Evolutionary conservation across 2,113 vertebrate species (phyloP).

Genomic region (Anser cygnoides): DNA sequence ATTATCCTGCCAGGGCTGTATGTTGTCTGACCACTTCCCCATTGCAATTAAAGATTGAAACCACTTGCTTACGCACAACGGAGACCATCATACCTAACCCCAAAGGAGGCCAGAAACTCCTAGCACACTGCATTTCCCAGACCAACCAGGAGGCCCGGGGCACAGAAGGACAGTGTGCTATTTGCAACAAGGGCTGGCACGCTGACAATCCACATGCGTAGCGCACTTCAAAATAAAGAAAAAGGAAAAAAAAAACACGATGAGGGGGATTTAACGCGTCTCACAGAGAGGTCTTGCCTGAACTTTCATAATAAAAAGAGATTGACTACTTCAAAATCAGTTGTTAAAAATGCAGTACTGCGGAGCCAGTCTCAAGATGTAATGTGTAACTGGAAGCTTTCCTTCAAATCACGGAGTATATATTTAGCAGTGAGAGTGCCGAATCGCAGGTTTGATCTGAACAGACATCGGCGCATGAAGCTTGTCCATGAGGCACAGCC

Average conservation of each 20-base stretch:
- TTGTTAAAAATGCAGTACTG: fast-evolving
- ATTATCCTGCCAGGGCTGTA: slow-evolving; percentile 76
- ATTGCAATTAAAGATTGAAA: slow-evolving; percentile 82
- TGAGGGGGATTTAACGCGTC: background rate
- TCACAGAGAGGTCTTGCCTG: background rate
- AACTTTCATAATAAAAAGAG: background rate
- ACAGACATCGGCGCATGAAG: background rate
- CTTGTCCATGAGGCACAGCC: background rate
- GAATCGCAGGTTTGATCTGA: background rate
- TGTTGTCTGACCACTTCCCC: slow-evolving; percentile 83
- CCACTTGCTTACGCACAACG: slow-evolving; percentile 85
- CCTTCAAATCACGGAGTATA: background rate
- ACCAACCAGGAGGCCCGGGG: slow-evolving; percentile 65
- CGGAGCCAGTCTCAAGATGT: background rate
- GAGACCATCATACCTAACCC: slow-evolving; percentile 81
- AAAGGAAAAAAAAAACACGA: background rate
- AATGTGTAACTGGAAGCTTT: background rate
- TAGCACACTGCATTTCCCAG: slow-evolving; percentile 72
- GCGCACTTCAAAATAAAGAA: slow-evolving; percentile 27
- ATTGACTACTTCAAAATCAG: background rate
- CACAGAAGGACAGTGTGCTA: slow-evolving; percentile 54
- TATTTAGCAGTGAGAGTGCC: background rate
- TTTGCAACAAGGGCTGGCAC: slow-evolving; percentile 45
- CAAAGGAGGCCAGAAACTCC: slow-evolving; percentile 81
- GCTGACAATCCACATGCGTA: slow-evolving; percentile 21